These are phyloP conservation scores for Aleiodes testaceus DNA, from an alignment of 2,888 invertebrate genomes.

Conservation along the genomic window DNA sequence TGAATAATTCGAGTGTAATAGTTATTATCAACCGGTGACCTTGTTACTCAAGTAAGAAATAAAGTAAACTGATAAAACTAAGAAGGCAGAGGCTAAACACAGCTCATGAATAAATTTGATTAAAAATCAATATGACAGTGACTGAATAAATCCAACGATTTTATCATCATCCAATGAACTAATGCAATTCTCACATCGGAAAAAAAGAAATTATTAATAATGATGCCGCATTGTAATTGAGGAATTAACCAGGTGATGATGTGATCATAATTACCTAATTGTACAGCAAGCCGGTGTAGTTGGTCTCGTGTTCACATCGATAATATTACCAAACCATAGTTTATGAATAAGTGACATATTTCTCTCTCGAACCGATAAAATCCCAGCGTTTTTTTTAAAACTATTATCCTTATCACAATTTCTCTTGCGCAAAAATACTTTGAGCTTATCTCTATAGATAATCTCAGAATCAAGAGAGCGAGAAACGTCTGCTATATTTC, in stretches of 20 bases:
- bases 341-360: constrained; percentile 46
- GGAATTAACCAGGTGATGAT: constrained; percentile 11
- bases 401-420: background rate
- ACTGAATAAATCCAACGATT: background rate
- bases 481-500: background rate
- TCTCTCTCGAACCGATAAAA: constrained; percentile 11
- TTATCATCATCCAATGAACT: background rate
- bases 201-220: too few relatives aligned
- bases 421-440: background rate
- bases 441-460: background rate
- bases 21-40: constrained; percentile 14
- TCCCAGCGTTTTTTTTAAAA: background rate
- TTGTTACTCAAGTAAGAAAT: constrained; percentile 7
- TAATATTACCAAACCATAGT: constrained; percentile 39
- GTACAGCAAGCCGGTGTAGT: constrained; percentile 29
- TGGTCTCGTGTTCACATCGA: constrained; percentile 37
- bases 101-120: constrained; percentile 28
- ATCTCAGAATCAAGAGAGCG: background rate
- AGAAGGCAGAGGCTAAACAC: background rate
- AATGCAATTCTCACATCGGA: too few relatives aligned
- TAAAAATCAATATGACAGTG: constrained; percentile 17
- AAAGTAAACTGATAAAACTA: constrained; percentile 12
- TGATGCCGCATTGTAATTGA: too few relatives aligned
- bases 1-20: background rate
- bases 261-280: constrained; percentile 42